These are phyloP conservation scores for Pseudomyrmex sp. DNA, from an alignment of 1,140 invertebrate genomes.

Conservation along the genomic window DNA sequence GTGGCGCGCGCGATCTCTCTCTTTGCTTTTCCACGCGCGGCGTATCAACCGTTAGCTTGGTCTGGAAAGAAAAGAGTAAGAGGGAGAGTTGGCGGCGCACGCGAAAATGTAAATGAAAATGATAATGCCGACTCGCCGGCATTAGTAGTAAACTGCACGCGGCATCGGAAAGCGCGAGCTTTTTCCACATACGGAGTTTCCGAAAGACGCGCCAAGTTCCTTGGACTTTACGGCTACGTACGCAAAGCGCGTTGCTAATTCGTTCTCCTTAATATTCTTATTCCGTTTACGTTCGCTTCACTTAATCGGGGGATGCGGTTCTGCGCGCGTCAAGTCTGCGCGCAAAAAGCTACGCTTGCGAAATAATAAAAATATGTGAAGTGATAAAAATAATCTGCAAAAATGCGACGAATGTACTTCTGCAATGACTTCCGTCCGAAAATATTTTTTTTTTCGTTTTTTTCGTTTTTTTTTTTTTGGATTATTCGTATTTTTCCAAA, in stretches of 20 bases:
- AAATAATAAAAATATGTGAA: too few relatives aligned
- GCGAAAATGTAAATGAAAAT: constrained; percentile 66
- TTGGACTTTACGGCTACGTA: background rate
- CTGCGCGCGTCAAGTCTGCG: background rate
- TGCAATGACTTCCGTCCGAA: too few relatives aligned
- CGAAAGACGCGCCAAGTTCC: constrained; percentile 15
- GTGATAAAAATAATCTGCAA: too few relatives aligned
- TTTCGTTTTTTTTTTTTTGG: too few relatives aligned
- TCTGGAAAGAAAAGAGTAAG: background rate
- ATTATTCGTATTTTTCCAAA: too few relatives aligned
- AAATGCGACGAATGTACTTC: too few relatives aligned
- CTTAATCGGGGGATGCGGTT: constrained; percentile 28
- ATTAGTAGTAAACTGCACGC: background rate
- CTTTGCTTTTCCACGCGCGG: constrained; percentile 3
- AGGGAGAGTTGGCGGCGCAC: background rate
- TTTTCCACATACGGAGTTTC: background rate
- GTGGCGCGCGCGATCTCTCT: background rate
- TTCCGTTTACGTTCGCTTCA: constrained; percentile 33
- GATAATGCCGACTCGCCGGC: constrained; percentile 47
- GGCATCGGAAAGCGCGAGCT: background rate
- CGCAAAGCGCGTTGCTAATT: constrained; percentile 42
- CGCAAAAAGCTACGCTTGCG: background rate
- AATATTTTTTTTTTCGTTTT: too few relatives aligned
- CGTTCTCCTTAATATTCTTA: constrained; percentile 51
- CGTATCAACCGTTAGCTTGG: background rate